Conservation (phyloP, 2,113 vertebrate species). For the Tupaia chinensis region DNA sequence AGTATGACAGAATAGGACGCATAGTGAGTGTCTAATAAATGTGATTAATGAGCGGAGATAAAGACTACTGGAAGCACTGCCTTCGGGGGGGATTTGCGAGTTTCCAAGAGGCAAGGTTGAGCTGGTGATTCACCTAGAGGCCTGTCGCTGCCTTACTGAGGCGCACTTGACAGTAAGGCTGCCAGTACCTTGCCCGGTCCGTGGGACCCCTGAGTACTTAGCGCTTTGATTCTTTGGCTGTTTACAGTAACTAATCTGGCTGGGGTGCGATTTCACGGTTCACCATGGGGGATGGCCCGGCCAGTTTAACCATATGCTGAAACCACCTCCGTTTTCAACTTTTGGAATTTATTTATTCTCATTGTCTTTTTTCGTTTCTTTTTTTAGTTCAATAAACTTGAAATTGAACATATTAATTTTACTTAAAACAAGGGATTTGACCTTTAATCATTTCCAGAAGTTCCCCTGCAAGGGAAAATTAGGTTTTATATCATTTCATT, state of each 20-base stretch:
- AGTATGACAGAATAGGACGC: not conserved
- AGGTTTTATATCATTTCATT: conserved; percentile 65
- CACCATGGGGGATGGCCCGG: not conserved
- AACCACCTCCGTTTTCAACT: conserved; percentile 18
- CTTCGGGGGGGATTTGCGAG: conserved; percentile 9
- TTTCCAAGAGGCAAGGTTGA: conserved; percentile 40
- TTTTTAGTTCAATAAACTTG: conserved; percentile 45
- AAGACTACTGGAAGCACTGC: conserved; percentile 40
- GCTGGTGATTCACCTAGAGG: not conserved
- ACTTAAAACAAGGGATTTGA: conserved; percentile 61
- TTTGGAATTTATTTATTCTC: conserved; percentile 39
- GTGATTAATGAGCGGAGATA: conserved; percentile 37
- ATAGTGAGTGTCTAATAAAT: not conserved
- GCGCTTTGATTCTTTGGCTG: not conserved
- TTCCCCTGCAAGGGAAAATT: conserved; percentile 3
- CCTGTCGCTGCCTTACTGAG: conserved; percentile 21
- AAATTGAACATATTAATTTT: conserved; percentile 50
- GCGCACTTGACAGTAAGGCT: not conserved
- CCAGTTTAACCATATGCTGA: not conserved
- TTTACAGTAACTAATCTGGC: conserved; percentile 12
- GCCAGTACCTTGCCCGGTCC: not conserved
- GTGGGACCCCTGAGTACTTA: not conserved
- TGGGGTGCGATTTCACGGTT: not conserved
- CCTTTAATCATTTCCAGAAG: conserved; percentile 61
- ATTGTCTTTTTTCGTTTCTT: not conserved